phyloP scores from a whole-genome alignment of 2,888 invertebrate genomes.

The Hirtodrosophila alboralis region DNA sequence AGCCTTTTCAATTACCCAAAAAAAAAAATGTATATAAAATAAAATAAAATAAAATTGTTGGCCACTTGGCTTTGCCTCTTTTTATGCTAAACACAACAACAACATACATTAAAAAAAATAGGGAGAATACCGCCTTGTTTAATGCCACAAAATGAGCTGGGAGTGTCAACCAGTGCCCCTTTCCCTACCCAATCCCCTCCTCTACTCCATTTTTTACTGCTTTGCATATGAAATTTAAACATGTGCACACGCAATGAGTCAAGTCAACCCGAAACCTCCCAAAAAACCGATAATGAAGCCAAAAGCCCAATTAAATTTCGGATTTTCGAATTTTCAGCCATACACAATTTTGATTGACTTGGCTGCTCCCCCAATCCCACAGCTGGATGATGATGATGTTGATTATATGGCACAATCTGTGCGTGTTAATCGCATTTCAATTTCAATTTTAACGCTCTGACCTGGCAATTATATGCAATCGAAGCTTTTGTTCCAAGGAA shows the following conservation, averaged over 20 bases:
- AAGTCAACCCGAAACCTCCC: constrained; percentile 17
- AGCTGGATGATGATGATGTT: constrained; percentile 23
- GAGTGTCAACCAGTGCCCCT: constrained; percentile 35
- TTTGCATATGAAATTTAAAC: constrained; percentile 45
- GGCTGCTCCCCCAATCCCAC: background rate
- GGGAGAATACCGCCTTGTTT: background rate
- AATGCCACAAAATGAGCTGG: constrained; percentile 35
- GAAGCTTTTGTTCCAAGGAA: background rate
- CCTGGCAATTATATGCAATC: constrained; percentile 24
- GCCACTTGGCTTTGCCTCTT: constrained; percentile 58
- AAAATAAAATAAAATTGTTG: no score
- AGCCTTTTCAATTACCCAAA: constrained; percentile 70
- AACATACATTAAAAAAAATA: background rate
- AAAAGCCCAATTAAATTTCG: constrained; percentile 25
- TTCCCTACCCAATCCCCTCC: background rate
- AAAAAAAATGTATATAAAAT: no score
- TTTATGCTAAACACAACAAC: constrained; percentile 66
- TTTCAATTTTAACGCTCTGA: constrained; percentile 22
- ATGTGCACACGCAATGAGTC: constrained; percentile 25
- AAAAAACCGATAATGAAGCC: constrained; percentile 14
- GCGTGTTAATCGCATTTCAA: constrained; percentile 51
- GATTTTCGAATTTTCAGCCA: constrained; percentile 21
- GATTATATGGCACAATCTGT: constrained; percentile 45
- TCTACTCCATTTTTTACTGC: constrained; percentile 2
- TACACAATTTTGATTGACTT: constrained; percentile 8